Percentiles rank a stretch among this genome's conserved stretches.
Conservation (phyloP, 2,888 invertebrate genomes). For the Calameuta idolon region DNA sequence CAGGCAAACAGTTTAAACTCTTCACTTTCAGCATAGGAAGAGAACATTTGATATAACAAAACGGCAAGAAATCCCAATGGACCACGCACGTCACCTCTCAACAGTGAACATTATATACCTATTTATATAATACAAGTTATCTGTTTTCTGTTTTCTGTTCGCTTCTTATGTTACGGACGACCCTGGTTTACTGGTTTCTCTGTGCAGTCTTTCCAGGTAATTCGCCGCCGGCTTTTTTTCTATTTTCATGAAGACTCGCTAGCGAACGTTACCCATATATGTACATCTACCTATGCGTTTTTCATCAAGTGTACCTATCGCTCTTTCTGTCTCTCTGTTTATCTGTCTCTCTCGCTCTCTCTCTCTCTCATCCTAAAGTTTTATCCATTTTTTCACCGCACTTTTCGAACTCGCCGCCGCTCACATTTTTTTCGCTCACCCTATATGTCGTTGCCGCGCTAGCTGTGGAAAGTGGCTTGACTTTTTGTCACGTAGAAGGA, state of each 20-base stretch:
- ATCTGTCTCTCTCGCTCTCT: constrained; percentile 8
- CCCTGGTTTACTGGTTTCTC: constrained; percentile 63
- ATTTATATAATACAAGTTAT: constrained; percentile 54
- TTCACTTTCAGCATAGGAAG: not conserved
- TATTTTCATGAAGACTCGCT: constrained; percentile 29
- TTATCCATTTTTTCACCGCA: constrained; percentile 2
- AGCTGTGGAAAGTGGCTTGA: not conserved
- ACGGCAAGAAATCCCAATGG: not conserved
- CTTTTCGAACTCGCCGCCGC: constrained; percentile 16
- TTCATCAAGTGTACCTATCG: constrained; percentile 1
- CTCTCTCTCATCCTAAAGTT: constrained; percentile 7
- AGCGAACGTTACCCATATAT: not conserved
- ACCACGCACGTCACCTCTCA: constrained; percentile 24
- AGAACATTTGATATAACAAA: not conserved
- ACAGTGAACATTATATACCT: constrained; percentile 40
- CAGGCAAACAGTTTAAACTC: not conserved
- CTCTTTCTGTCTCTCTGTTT: constrained; percentile 20
- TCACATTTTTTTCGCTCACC: constrained; percentile 28
- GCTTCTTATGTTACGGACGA: constrained; percentile 65
- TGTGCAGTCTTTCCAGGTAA: constrained; percentile 66
- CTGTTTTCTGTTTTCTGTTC: constrained; percentile 65
- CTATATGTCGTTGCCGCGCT: not conserved
- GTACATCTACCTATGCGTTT: constrained; percentile 1
- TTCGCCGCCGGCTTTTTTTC: constrained; percentile 54
- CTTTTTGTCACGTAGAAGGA: constrained; percentile 7